Evolutionary conservation across 2,797 vertebrate species (phyloP).

Genomic region (Bryconaethiops microstoma): DNA sequence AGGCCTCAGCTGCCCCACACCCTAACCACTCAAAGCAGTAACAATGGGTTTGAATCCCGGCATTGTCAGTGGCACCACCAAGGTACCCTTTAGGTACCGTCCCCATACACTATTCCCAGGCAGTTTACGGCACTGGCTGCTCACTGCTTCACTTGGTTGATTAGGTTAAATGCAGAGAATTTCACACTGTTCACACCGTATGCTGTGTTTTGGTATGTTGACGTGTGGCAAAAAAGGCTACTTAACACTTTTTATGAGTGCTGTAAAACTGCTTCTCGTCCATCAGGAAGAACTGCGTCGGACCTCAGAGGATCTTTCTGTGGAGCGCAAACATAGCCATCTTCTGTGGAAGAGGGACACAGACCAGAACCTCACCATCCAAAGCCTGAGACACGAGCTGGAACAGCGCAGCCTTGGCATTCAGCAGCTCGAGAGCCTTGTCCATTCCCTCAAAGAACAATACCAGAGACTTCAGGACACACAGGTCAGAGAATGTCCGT

Average conservation of each 20-base stretch:
- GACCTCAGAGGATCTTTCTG: conserved; percentile 64
- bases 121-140: no score
- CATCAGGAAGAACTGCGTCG: conserved; percentile 65
- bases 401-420: conserved; percentile 64
- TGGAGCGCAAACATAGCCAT: conserved; percentile 71
- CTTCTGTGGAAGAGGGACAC: conserved; percentile 64
- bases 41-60: no score
- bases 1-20: no score
- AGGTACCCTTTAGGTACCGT: no score
- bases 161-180: no score
- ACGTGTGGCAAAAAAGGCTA: neutral
- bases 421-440: conserved; percentile 56
- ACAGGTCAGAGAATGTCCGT: conserved; percentile 61
- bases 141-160: no score
- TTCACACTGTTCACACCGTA: no score
- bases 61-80: no score
- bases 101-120: no score
- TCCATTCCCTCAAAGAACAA: conserved; percentile 68
- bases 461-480: conserved; percentile 65
- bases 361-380: conserved; percentile 63
- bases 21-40: no score
- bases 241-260: no score
- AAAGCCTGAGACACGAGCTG: conserved; percentile 65
- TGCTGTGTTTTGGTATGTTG: no score
- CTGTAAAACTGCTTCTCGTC: neutral